Evolutionary conservation across 2,113 vertebrate genomes (phyloP).

Genomic region (Catagonus wagneri): DNA sequence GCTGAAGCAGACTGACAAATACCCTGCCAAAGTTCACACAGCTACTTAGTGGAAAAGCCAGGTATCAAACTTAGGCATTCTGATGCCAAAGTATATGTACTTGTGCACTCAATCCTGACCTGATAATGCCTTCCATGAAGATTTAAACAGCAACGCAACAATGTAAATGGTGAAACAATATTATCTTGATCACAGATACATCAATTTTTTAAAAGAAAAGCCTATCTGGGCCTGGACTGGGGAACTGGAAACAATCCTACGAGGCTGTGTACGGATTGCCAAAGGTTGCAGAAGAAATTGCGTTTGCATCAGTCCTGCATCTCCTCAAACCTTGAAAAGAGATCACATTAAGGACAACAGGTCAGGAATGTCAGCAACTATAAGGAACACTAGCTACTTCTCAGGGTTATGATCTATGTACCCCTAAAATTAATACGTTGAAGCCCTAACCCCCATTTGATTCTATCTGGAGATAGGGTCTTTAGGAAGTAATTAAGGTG

Average conservation of each 20-base stretch:
- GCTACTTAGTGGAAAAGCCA: background rate
- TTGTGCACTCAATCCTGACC: background rate
- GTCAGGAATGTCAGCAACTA: background rate
- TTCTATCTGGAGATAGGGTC: background rate
- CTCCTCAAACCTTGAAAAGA: background rate
- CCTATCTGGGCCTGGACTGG: background rate
- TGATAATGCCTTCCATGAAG: background rate
- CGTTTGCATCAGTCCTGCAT: background rate
- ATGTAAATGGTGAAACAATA: background rate
- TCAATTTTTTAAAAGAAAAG: background rate
- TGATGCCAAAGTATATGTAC: background rate
- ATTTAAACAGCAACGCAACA: background rate
- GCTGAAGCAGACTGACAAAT: background rate
- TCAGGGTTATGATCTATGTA: background rate
- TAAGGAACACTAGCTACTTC: background rate
- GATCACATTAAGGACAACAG: background rate
- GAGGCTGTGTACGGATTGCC: background rate
- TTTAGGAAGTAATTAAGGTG: slow-evolving; percentile 1
- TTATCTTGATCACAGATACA: background rate
- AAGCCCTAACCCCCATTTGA: background rate
- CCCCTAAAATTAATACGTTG: background rate
- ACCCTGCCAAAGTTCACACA: background rate
- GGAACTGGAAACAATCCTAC: background rate
- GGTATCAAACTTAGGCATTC: background rate
- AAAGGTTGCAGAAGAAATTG: background rate